Evolutionary conservation across 2,113 vertebrate genomes (phyloP).

Genomic region (Apus apus): DNA sequence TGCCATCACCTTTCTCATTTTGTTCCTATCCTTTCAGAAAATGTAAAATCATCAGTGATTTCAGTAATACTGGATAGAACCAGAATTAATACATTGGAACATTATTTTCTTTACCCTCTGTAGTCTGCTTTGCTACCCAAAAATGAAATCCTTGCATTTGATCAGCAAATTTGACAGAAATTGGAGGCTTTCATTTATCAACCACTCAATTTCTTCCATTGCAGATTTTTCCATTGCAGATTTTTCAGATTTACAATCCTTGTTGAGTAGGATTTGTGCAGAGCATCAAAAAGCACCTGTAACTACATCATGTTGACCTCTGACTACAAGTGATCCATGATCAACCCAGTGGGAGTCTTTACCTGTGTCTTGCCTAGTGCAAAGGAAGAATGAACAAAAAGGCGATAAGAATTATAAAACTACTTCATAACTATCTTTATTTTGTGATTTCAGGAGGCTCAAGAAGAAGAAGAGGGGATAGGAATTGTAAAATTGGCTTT

Average conservation of each 20-base stretch:
- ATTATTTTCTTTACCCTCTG: fast-evolving
- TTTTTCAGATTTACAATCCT: not conserved
- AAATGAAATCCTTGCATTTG: not conserved
- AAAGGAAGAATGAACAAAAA: not conserved
- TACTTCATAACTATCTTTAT: not conserved
- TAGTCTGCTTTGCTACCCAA: not conserved
- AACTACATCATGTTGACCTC: not conserved
- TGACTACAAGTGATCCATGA: not conserved
- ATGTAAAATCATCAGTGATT: not conserved
- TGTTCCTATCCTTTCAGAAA: not conserved
- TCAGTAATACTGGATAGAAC: not conserved
- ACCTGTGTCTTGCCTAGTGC: not conserved
- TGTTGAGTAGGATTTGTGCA: not conserved
- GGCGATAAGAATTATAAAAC: not conserved
- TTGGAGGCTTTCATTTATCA: not conserved
- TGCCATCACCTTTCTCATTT: not conserved
- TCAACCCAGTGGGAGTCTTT: not conserved
- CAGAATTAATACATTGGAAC: not conserved
- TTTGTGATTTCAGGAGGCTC: not conserved
- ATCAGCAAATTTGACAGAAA: not conserved
- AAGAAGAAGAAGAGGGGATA: not conserved
- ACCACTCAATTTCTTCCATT: not conserved
- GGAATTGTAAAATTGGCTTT: not conserved
- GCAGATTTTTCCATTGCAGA: not conserved
- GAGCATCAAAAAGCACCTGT: not conserved